Evolutionary conservation across 2,797 vertebrate species (phyloP), one percentile per base, ranked within the genome.

Genomic region (Cichlasoma orientale): DNA sequence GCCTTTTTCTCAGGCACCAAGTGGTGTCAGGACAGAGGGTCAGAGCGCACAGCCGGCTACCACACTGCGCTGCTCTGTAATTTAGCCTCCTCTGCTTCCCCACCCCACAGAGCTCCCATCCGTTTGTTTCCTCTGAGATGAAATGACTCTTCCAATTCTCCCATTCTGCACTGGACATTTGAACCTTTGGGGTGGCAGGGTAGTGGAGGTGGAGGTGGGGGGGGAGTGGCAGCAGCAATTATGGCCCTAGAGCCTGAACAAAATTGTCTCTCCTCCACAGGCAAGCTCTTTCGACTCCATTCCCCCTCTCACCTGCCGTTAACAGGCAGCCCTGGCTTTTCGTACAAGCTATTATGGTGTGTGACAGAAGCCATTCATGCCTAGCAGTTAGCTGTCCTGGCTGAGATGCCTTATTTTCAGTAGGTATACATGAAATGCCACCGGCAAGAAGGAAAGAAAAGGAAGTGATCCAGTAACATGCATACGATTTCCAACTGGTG

Each of bases 71-170:
- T 81, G 84, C 84, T 90, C 84, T 88, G 87, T 93, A 91, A 93
- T 95, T 94, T 92, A 89, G 83, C 92, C 68, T 79, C 66, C 86
- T 75, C 82, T 83, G 80, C 81, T 86, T 85, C 82, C 89, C 88
- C 86, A 47, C 82, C 89, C 89, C 86, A 77, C 82, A 61, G 82
- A 90, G 88, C 88, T 87, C 79, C 89, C 86, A 90, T 94, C 87
- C 92, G 82, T 90, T 92, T 53, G 19, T 93, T 93, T 94, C 92
- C 90, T 88, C 86, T 18, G 58, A 93, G 92, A 93, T 93, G 83
- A 95, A 94, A 92, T 94, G 92, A 94, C 93, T 94, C 89, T 93
- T 93, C 88, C 91, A 94, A 93, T 95, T 94, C 92, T 90, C 87
- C 91, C 85, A 89, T 89, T 89, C 87, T 88, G 88, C 82, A 73